Base-by-base conservation (phyloP, 2,888 invertebrate genomes). In the Drosophila mettleri region DNA sequence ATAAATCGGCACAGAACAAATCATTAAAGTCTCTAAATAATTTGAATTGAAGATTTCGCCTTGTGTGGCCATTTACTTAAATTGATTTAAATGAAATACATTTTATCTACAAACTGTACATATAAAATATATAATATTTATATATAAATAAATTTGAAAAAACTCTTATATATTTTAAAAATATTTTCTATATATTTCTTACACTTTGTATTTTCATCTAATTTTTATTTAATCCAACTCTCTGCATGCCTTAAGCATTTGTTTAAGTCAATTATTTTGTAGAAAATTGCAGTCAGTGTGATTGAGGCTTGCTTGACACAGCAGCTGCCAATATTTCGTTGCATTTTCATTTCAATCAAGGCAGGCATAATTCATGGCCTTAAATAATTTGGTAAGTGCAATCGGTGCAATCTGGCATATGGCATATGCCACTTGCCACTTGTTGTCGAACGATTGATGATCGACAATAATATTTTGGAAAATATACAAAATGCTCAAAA, bases 371-470 rank as follows among this genome's bases (percentile, higher is more conserved):
- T 58, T 75, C 46, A 54, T 39, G 51, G 34, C 22, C 33, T 24
- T 46, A 54, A 59, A 24, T 48, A 36, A 34, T 63, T 9, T 41
- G 39, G n/a, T 14, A 22, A 45, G n/a, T 38, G 12, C 31, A 48
- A 48, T 38, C 48, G 36, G n/a, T 55, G 52, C 36, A 36, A 31
- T 27, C 22, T 14, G 18, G 9, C 36, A 65, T 51, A 48, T 49
- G 18, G 31, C 31, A 14, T 31, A 8, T 53, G 24, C 24, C 70
- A 64, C 46, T 64, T 81, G 53, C 85, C 86, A 80, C 80, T 81
- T 80, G 82, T 75, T 85, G 48, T 58, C 55, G 41, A 12, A 41
- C 64, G 49, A 78, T 73, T 77, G 80, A 74, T 80, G 59, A 53
- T 18, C 59, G 58, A 59, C 65, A 63, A 51, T 83, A 82, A 66